Evolutionary conservation across 2,888 invertebrate genomes (phyloP), one percentile per base, ranked within the genome.

Genomic region (Eumerus sabulonum): DNA sequence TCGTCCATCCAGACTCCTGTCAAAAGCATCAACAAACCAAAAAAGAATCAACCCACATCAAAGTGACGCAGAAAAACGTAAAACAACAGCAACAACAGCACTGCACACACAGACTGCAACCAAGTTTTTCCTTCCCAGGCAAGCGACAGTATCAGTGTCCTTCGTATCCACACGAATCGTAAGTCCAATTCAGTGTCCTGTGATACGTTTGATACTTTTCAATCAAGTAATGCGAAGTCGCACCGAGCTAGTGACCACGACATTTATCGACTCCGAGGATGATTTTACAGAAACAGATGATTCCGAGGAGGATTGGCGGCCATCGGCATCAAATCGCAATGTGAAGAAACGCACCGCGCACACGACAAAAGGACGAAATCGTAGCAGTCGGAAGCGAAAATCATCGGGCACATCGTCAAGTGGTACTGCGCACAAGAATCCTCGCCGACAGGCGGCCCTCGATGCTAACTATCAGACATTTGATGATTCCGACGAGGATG

Each of bases 231-330:
- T 89, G 89, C 86, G 89, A 84, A 89, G 88, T 84, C 88, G 89
- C 76, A 89, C 89, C 38, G 89, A 89, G 82, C 82, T 89, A 82
- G 88, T 88, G 64, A 89, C 88, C 64, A 89, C 87, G 64, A 88
- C 88, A 44, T 89, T 88, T 68, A 87, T 88, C 62, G 89, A 89
- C 73, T 87, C 88, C 42, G 89, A 89, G 82, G 89, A 89, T 53
- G 89, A 89, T 59, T 86, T 84, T 62, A 86, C 87, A 14, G 88
- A 88, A 66, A 86, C 87, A 50, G 88, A 87, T 59, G 89, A 89
- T 42, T 89, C 89, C 13, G 89, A 88, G 73, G 89, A 89, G 81
- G 89, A 89, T 73, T 89, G 89, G 89, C 85, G 87, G 13, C 89
- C 89, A 13, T 83, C 84, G 38, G 85, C 84, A n/a, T 84, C 85